A percentile compares a stretch with the other conserved stretches of the same genome.
Evolutionary conservation across 2,888 invertebrate species (phyloP).

Genomic region (Plemyria rubiginata): DNA sequence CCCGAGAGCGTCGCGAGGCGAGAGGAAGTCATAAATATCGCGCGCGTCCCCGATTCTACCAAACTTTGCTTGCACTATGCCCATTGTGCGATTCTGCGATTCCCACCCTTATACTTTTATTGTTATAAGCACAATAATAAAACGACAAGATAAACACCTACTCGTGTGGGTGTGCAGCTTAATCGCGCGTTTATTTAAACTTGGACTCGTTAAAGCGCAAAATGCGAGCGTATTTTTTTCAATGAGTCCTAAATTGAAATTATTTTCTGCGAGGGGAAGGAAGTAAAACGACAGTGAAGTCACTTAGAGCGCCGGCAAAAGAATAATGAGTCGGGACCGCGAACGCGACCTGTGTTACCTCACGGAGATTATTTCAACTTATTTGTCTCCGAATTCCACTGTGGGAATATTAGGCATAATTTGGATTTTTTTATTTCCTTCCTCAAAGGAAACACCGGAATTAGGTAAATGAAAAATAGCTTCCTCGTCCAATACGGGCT

Average conservation of each 20-base stretch:
- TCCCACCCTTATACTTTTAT: constrained; percentile 48
- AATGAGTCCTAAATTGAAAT: constrained; percentile 69
- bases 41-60: constrained; percentile 67
- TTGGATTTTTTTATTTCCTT: constrained; percentile 53
- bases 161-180: constrained; percentile 22
- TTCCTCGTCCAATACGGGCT: constrained; percentile 18
- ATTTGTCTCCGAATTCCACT: constrained; percentile 64
- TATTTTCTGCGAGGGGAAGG: constrained; percentile 69
- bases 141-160: constrained; percentile 48
- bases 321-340: constrained; percentile 68
- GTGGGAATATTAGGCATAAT: constrained; percentile 57
- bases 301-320: constrained; percentile 68
- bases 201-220: constrained; percentile 24
- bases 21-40: constrained; percentile 76
- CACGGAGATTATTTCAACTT: constrained; percentile 68
- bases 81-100: constrained; percentile 35
- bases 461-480: constrained; percentile 29
- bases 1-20: constrained; percentile 63
- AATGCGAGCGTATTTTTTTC: constrained; percentile 61
- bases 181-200: constrained; percentile 28
- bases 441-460: constrained; percentile 39
- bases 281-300: constrained; percentile 75
- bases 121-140: constrained; percentile 45
- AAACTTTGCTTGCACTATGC: constrained; percentile 68
- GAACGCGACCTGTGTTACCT: constrained; percentile 54